Percentiles rank a stretch among this genome's conserved stretches.
phyloP scores from a whole-genome alignment of 2,888 invertebrate species.

The Oscheius sp. region DNA sequence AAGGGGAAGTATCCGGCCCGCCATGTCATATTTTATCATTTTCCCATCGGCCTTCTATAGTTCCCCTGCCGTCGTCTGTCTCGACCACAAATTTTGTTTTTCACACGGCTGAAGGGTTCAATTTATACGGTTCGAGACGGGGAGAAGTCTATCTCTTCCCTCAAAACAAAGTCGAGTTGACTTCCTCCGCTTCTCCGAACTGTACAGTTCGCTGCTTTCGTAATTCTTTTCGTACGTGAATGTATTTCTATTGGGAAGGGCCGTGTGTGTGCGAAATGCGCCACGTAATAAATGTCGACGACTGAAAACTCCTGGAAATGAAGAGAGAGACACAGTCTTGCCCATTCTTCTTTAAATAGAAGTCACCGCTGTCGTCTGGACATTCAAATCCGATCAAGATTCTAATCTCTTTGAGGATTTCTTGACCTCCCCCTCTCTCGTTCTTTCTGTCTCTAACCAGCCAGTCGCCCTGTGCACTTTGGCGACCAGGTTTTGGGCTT shows the following conservation, averaged over 20 bases:
- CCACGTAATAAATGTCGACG: constrained; percentile 34
- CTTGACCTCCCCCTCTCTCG: background rate
- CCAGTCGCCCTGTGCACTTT: background rate
- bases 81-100: background rate
- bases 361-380: background rate
- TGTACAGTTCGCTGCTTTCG: constrained; percentile 11
- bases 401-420: background rate
- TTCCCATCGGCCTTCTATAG: background rate
- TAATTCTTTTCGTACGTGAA: constrained; percentile 33
- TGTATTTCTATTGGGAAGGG: constrained; percentile 27
- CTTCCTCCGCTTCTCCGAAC: background rate
- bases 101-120: background rate
- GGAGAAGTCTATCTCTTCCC: background rate
- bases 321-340: background rate
- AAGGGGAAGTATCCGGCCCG: background rate
- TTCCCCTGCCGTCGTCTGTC: too few species aligned
- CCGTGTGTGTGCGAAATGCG: constrained; percentile 33
- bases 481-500: constrained; percentile 1
- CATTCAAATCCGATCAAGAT: background rate
- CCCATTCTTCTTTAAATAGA: background rate
- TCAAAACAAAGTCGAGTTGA: too few species aligned
- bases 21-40: background rate
- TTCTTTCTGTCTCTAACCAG: background rate
- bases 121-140: too few species aligned
- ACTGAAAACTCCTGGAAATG: constrained; percentile 16